phyloP scores from a whole-genome alignment of 2,797 vertebrate genomes.

The Chrosomus eos region DNA sequence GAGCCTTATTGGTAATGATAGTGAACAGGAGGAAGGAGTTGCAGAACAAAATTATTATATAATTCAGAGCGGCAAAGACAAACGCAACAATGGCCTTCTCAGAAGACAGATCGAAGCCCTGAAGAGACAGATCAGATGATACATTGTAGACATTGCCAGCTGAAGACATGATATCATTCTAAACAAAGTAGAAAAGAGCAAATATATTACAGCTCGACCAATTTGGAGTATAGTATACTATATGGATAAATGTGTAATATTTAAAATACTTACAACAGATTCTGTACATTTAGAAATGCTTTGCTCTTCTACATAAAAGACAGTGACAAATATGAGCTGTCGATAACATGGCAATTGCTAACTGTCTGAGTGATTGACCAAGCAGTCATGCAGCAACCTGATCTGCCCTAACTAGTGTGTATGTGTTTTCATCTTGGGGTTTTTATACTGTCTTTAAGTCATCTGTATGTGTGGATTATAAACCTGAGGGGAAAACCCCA shows the following conservation, averaged over 20 bases:
- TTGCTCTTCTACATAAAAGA: background rate
- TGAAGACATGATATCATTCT: slow-evolving; percentile 67
- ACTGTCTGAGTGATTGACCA: background rate
- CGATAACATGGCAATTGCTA: background rate
- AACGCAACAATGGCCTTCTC: slow-evolving; percentile 65
- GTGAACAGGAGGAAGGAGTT: slow-evolving; percentile 74
- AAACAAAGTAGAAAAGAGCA: background rate
- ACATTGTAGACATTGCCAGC: slow-evolving; percentile 57
- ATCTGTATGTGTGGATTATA: background rate
- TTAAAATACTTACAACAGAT: slow-evolving; percentile 32
- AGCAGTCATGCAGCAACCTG: background rate
- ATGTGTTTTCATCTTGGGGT: background rate
- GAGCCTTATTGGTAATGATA: slow-evolving; percentile 71
- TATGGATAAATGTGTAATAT: background rate
- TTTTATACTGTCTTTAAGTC: slow-evolving; percentile 20
- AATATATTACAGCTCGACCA: background rate
- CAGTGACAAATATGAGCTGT: background rate
- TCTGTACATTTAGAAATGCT: background rate
- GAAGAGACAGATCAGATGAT: slow-evolving; percentile 63
- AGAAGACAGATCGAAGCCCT: slow-evolving; percentile 63
- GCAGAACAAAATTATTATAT: slow-evolving; percentile 76
- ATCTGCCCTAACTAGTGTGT: background rate
- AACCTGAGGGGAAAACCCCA: background rate
- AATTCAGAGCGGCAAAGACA: slow-evolving; percentile 73
- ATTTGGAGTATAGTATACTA: no score